phyloP scores from a whole-genome alignment of 2,797 vertebrate species.

The Carduelis carduelis region DNA sequence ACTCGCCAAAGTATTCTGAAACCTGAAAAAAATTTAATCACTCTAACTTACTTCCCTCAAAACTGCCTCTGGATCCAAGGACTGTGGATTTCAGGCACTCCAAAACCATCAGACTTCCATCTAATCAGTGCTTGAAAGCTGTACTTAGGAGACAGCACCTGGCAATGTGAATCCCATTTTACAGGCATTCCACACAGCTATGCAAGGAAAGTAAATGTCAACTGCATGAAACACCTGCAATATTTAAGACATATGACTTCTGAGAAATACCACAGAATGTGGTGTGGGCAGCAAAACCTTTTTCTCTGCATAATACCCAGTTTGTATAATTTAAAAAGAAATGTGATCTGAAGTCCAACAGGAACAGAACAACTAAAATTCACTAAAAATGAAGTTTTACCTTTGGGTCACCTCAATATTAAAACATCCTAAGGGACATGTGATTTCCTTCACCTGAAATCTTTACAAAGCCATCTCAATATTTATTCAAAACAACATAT shows the following conservation, averaged over 20 bases:
- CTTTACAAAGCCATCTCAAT: not conserved
- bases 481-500: not conserved
- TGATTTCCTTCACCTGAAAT: not conserved
- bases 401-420: not conserved
- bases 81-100: not conserved
- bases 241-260: not conserved
- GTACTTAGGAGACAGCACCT: not conserved
- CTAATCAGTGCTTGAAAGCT: not conserved
- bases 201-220: not conserved
- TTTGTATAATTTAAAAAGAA: not conserved
- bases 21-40: not conserved
- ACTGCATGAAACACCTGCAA: not conserved
- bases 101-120: not conserved
- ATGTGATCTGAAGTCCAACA: not conserved
- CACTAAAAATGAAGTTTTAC: not conserved
- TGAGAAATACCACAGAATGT: not conserved
- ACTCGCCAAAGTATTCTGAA: not conserved
- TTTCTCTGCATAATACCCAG: not conserved
- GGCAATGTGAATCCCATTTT: not conserved
- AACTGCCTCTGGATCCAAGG: not conserved
- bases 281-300: not conserved
- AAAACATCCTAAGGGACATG: not conserved
- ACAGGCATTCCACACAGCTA: not conserved
- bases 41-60: not conserved
- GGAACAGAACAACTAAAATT: not conserved